Conservation (phyloP, 2,888 invertebrate genomes). For the Onchidella celtica region DNA sequence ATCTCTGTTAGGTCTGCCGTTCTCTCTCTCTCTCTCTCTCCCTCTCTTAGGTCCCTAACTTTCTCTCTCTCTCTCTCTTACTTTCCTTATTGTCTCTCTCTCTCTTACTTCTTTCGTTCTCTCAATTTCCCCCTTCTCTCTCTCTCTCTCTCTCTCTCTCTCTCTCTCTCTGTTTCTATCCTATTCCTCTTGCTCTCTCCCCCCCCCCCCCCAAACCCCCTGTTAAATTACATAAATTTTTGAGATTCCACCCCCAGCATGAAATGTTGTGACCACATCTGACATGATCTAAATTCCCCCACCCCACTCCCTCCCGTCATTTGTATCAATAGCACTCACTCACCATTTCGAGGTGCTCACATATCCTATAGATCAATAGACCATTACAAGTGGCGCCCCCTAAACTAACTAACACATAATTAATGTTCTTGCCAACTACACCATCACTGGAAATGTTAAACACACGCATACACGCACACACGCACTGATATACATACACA, state of each 20-base stretch:
- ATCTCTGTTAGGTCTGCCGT: too few species aligned
- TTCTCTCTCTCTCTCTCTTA: slow-evolving; percentile 13
- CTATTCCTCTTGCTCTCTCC: neutral
- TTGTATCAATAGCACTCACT: neutral
- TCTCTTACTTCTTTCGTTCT: too few species aligned
- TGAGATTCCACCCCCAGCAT: neutral
- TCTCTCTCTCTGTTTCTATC: neutral
- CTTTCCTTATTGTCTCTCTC: neutral
- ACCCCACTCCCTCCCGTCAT: neutral
- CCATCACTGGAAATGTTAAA: too few species aligned
- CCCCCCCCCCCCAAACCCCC: slow-evolving; percentile 9
- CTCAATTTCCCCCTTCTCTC: neutral
- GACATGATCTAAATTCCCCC: neutral
- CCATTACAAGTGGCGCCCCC: too few species aligned
- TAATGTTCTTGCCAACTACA: too few species aligned
- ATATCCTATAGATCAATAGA: too few species aligned
- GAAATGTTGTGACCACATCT: neutral
- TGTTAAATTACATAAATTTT: slow-evolving; percentile 9
- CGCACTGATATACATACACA: too few species aligned
- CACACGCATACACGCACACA: too few species aligned
- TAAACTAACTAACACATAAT: too few species aligned
- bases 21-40: too few species aligned
- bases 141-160: neutral
- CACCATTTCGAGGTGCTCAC: too few species aligned
- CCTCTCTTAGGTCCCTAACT: too few species aligned